phyloP scores from a whole-genome alignment of 1,140 invertebrate genomes.

The Trachymyrmex cornetzi region DNA sequence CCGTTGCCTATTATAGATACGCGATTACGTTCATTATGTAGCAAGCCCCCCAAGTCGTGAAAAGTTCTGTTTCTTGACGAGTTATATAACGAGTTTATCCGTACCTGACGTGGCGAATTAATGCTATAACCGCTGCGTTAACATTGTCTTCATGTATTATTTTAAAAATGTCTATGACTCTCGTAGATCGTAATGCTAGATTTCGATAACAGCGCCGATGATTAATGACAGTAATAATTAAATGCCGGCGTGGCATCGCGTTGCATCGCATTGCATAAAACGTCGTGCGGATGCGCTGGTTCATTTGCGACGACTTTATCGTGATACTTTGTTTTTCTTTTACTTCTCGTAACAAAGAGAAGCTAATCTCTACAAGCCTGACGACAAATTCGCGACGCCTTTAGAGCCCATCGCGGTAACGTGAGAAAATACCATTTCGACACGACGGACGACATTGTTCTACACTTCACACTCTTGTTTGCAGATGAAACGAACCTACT shows the following conservation, averaged over 20 bases:
- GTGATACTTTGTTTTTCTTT: background rate
- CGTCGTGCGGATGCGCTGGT: background rate
- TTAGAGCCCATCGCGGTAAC: background rate
- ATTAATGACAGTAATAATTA: conserved; percentile 33
- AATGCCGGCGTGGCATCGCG: background rate
- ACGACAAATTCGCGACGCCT: conserved; percentile 17
- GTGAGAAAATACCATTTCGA: conserved; percentile 29
- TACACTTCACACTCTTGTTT: conserved; percentile 32
- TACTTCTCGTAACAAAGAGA: background rate
- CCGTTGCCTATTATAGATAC: conserved; percentile 60
- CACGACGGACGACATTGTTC: conserved; percentile 35
- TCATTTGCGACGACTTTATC: background rate
- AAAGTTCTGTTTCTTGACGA: conserved; percentile 16
- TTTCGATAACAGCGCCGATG: conserved; percentile 2
- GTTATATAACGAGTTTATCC: conserved; percentile 54
- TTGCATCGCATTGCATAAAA: conserved; percentile 19
- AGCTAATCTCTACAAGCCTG: background rate
- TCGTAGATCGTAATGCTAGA: background rate
- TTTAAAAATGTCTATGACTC: background rate
- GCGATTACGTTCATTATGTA: conserved; percentile 60
- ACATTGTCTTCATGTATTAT: conserved; percentile 35
- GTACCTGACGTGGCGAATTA: background rate
- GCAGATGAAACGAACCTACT: conserved; percentile 44
- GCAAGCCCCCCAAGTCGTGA: conserved; percentile 48
- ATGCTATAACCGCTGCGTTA: background rate